These are phyloP conservation scores for Cyclina sinensis DNA, from an alignment of 1,140 invertebrate species.

Conservation along the genomic window DNA sequence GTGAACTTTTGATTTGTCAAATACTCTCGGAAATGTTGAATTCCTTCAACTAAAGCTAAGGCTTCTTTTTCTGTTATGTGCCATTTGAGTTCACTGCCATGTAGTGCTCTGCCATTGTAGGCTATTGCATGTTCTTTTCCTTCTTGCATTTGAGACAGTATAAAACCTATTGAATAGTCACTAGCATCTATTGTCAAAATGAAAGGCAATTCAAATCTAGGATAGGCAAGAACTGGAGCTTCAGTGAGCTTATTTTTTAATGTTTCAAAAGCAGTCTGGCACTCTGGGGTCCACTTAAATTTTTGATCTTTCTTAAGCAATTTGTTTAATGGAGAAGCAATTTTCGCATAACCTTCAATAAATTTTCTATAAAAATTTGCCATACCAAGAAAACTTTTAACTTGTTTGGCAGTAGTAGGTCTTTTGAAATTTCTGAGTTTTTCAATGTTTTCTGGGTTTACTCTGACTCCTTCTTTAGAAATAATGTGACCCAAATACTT, in stretches of 20 bases:
- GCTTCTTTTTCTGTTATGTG: constrained; percentile 68
- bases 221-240: constrained; percentile 2
- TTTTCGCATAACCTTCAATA: background rate
- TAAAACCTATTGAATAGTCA: constrained; percentile 74
- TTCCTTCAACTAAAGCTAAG: constrained; percentile 60
- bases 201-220: background rate
- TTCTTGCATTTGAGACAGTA: constrained; percentile 74
- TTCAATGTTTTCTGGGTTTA: background rate
- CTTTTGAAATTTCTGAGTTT: background rate
- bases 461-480: background rate
- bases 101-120: constrained; percentile 58
- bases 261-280: background rate
- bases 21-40: constrained; percentile 55
- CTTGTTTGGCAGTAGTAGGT: background rate
- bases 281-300: background rate
- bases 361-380: background rate
- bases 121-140: constrained; percentile 52
- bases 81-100: constrained; percentile 61
- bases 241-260: background rate
- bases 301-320: background rate
- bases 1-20: constrained; percentile 35
- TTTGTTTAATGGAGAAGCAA: background rate
- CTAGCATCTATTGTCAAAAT: constrained; percentile 68
- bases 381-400: background rate
- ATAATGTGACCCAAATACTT: constrained; percentile 13